A percentile compares a stretch with the other conserved stretches of the same genome.
Conservation (phyloP, 2,113 vertebrate species). For the Ramphastos sulfuratus region DNA sequence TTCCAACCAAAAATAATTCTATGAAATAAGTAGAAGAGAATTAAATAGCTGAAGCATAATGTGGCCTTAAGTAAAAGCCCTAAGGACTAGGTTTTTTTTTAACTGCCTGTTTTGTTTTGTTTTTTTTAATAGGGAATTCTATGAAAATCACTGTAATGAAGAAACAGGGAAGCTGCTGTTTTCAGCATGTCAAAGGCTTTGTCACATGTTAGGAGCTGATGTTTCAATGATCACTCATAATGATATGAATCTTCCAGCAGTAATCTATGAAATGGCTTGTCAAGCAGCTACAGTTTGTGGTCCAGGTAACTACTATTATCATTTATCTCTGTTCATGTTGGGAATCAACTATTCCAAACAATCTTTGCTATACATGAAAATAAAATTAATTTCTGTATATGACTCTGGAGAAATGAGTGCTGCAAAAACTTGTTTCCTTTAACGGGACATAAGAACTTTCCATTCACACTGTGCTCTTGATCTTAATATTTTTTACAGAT, state of each 20-base stretch:
- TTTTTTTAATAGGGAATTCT: constrained; percentile 77
- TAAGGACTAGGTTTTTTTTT: background rate
- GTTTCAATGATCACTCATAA: constrained; percentile 80
- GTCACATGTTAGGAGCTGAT: constrained; percentile 86
- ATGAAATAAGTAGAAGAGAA: background rate
- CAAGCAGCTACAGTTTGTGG: constrained; percentile 89
- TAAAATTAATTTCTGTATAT: background rate
- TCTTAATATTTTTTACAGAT: constrained; percentile 75
- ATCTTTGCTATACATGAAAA: background rate
- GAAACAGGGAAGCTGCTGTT: constrained; percentile 85
- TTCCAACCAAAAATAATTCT: too few relatives aligned
- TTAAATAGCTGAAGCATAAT: background rate
- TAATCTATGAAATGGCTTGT: constrained; percentile 85
- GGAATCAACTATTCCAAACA: background rate
- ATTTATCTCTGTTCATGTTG: background rate
- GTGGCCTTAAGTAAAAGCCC: background rate
- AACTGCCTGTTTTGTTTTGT: too few relatives aligned
- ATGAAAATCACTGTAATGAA: constrained; percentile 80
- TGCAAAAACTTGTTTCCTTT: background rate
- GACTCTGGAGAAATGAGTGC: background rate
- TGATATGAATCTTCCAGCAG: constrained; percentile 81
- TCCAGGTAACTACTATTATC: constrained; percentile 75
- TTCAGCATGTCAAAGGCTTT: constrained; percentile 84
- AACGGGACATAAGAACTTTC: background rate
- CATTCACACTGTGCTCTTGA: background rate